Evolutionary conservation across 2,888 invertebrate genomes (phyloP).

Genomic region (Callyntrura guangdongensis): DNA sequence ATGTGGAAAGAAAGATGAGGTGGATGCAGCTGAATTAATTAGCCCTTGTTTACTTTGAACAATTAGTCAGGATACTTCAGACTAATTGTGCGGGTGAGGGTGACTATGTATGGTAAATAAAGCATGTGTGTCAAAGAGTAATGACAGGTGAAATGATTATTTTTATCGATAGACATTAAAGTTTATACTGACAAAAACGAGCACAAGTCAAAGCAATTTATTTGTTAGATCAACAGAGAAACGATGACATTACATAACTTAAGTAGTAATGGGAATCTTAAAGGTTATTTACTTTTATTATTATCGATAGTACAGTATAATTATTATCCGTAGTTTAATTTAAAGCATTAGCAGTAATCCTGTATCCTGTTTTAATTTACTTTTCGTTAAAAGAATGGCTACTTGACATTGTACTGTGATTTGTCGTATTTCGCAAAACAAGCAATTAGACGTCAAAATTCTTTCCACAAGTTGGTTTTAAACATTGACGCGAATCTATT

Average conservation of each 20-base stretch:
- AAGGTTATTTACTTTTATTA: slow-evolving; percentile 8
- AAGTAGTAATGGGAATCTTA: slow-evolving; percentile 41
- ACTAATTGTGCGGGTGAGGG: no score
- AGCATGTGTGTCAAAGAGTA: no score
- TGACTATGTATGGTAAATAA: no score
- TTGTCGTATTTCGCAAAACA: slow-evolving; percentile 78
- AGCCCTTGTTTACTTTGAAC: no score
- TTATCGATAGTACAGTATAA: slow-evolving; percentile 1
- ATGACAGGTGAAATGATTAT: background rate
- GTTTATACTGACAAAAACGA: slow-evolving; percentile 70
- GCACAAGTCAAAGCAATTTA: slow-evolving; percentile 80
- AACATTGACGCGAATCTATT: background rate
- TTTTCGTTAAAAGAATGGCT: slow-evolving; percentile 71
- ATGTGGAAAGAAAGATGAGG: no score
- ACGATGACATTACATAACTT: slow-evolving; percentile 73
- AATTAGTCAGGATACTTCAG: no score
- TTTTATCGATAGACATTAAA: background rate
- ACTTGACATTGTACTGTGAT: slow-evolving; percentile 80
- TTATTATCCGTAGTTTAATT: slow-evolving; percentile 41
- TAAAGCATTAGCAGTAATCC: slow-evolving; percentile 55
- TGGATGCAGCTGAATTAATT: no score
- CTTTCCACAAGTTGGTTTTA: slow-evolving; percentile 12
- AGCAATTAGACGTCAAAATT: slow-evolving; percentile 26
- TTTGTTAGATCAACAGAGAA: slow-evolving; percentile 70
- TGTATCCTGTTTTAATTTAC: slow-evolving; percentile 54